Evolutionary conservation across 2,797 vertebrate genomes (phyloP), one percentile per base, ranked within the genome.

Genomic region (Gouania willdenowi): DNA sequence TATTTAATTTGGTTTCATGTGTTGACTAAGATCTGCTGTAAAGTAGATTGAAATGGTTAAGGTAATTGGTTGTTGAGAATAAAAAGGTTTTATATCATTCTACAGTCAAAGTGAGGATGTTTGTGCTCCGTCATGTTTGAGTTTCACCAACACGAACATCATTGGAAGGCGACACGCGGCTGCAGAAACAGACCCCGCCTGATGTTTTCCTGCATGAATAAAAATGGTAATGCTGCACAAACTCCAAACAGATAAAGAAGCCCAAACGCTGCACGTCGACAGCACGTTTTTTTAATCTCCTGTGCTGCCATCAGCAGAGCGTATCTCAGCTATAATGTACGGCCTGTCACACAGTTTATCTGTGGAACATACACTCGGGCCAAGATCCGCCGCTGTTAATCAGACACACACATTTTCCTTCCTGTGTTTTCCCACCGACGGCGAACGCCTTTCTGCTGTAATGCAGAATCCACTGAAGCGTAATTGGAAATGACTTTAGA

Each of bases 401-500:
- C 19, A 14, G 8, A 6, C 20, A 10, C 22, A 22, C 24, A 38
- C 11, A 11, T 14, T 18, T 1, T 3, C 29, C 16, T 31, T 39
- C 41, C 40, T 35, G 34, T 46, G 52, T 59, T 58, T 62, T 48
- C n/a, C n/a, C 49, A 70, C 71, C 70, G 46, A 5, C 62, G 71
- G 66, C 74, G 51, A 53, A 41, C 26, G 42, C 52, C 58, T 58
- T 34, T 72, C 65, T 59, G 38, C 51, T 42, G 56, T 80, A 79
- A 87, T 76, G 70, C 57, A 46, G 52, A 82, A 80, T 53, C 55
- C 66, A 75, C 57, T 79, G 75, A 82, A 81, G 81, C 82, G 63
- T 81, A 74, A 82, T 80, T 75, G 77, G 80, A 83, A 81, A 85
- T 69, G 61, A 79, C 78, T 79, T 84, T 62, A 71, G 76, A 81